These are phyloP conservation scores for Platygyra sinensis DNA, from an alignment of 64 coral and sea anemone species.

Conservation along the genomic window DNA sequence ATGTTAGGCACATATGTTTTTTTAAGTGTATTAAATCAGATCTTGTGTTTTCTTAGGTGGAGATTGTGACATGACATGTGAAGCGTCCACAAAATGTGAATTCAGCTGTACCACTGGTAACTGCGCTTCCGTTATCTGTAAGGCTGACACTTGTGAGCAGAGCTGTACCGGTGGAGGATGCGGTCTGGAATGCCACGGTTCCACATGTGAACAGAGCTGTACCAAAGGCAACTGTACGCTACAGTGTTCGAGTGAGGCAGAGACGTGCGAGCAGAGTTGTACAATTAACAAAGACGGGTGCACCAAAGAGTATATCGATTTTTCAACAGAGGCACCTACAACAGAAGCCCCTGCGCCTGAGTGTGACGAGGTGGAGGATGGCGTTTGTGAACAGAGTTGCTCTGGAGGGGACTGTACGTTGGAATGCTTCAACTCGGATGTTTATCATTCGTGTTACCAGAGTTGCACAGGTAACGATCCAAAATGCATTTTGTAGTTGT, in stretches of 20 bases:
- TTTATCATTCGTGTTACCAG: not conserved
- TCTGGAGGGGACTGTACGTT: not conserved
- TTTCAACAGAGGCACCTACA: too few species aligned
- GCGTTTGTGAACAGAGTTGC: not conserved
- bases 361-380: not conserved
- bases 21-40: too few species aligned
- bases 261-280: slow-evolving; percentile 26
- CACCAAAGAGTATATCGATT: not conserved
- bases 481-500: too few species aligned
- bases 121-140: not conserved
- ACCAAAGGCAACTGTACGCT: slow-evolving; percentile 25
- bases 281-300: slow-evolving; percentile 35
- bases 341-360: too few species aligned
- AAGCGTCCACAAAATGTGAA: not conserved
- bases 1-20: too few species aligned
- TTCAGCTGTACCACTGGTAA: slow-evolving; percentile 31
- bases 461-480: not conserved
- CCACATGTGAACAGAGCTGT: slow-evolving; percentile 25
- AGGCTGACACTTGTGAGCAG: slow-evolving; percentile 16
- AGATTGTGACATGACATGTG: slow-evolving; percentile 10
- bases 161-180: slow-evolving; percentile 30
- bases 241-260: not conserved
- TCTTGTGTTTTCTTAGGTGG: not conserved
- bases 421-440: not conserved
- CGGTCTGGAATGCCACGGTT: slow-evolving; percentile 19